Conservation (phyloP, 2,113 vertebrate species). For the Cnemophilus loriae region DNA sequence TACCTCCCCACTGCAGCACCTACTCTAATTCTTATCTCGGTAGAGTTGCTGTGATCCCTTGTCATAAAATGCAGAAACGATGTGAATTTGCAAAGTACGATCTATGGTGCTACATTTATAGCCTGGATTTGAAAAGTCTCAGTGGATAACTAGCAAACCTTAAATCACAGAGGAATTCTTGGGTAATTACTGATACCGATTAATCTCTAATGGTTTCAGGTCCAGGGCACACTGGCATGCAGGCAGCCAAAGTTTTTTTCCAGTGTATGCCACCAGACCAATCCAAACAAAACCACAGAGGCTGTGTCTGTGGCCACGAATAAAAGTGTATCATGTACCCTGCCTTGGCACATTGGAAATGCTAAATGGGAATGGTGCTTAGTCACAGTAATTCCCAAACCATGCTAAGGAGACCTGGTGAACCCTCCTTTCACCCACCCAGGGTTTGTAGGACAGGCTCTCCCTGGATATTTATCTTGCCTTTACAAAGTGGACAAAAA, state of each 20-base stretch:
- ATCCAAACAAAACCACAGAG: background rate
- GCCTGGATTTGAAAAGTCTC: background rate
- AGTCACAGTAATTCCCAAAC: background rate
- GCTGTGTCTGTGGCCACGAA: background rate
- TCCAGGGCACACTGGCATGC: fast-evolving
- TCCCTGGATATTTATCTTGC: background rate
- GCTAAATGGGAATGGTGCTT: background rate
- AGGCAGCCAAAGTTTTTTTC: background rate
- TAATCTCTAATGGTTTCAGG: background rate
- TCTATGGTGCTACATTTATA: background rate
- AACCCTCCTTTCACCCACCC: background rate
- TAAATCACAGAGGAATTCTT: background rate
- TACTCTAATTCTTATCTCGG: fast-evolving
- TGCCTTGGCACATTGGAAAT: background rate
- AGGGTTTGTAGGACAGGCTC: background rate
- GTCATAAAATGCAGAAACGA: background rate
- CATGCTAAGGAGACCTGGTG: fast-evolving
- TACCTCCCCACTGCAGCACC: fast-evolving
- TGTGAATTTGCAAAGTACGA: background rate
- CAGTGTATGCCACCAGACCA: background rate
- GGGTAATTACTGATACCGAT: background rate
- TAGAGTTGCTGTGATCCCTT: background rate
- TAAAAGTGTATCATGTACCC: background rate
- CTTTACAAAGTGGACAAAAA: background rate
- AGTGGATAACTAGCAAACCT: background rate